Conservation (phyloP, 2,888 invertebrate species). For the Sarcophaga caerulescens region DNA sequence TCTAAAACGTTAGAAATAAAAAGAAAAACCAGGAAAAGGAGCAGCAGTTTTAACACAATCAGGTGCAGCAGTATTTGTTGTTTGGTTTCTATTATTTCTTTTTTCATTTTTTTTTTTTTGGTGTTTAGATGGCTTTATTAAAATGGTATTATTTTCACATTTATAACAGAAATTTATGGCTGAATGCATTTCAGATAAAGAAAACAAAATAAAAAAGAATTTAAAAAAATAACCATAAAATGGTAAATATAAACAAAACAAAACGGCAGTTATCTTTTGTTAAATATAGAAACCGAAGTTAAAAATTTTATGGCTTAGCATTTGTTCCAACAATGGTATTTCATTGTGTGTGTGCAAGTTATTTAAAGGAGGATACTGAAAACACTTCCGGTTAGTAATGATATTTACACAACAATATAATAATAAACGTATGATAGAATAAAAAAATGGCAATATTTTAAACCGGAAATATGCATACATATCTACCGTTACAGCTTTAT, state of each 20-base stretch:
- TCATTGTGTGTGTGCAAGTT: background rate
- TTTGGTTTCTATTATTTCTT: conserved; percentile 10
- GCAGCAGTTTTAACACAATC: conserved; percentile 18
- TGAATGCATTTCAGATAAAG: conserved; percentile 37
- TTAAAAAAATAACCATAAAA: background rate
- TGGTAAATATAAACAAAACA: conserved; percentile 24
- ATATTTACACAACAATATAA: conserved; percentile 45
- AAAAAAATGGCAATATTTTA: conserved; percentile 13
- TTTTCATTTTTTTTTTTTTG: conserved; percentile 19
- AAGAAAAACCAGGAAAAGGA: background rate
- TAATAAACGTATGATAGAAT: background rate
- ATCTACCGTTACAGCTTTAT: background rate
- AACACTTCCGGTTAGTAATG: conserved; percentile 57
- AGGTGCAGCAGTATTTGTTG: conserved; percentile 25
- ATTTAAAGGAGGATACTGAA: conserved; percentile 31
- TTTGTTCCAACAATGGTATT: background rate
- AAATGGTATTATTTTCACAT: conserved; percentile 59
- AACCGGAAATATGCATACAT: conserved; percentile 40
- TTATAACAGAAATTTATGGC: conserved; percentile 55
- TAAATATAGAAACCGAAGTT: conserved; percentile 12
- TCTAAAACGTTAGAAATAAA: background rate
- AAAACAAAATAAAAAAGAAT: background rate
- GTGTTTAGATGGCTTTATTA: conserved; percentile 45
- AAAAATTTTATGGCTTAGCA: background rate
- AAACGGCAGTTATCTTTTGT: conserved; percentile 14